A percentile compares a stretch with the other conserved stretches of the same genome.
phyloP scores from a whole-genome alignment of 1,140 invertebrate genomes.

The Bombus waltoni region DNA sequence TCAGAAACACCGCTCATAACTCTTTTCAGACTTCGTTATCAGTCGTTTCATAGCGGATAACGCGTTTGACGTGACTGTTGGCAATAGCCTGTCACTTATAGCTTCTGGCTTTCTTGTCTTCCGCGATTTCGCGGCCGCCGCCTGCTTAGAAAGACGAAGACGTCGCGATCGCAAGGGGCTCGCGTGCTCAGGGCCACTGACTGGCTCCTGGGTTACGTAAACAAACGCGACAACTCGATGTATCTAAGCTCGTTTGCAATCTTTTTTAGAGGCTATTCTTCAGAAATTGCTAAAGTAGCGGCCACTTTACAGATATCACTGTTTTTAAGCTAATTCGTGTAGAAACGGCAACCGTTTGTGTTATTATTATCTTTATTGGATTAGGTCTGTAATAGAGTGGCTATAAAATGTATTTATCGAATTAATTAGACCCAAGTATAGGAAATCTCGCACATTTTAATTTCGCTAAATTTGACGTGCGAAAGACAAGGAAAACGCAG shows the following conservation, averaged over 20 bases:
- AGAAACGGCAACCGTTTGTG: no score
- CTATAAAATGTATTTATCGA: no score
- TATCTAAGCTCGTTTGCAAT: neutral
- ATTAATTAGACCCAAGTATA: no score
- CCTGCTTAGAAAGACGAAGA: neutral
- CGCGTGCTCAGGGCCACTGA: neutral
- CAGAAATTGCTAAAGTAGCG: neutral
- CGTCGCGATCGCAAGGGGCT: neutral
- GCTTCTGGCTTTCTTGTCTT: neutral
- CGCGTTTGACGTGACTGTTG: slow-evolving; percentile 32
- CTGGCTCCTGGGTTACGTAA: neutral
- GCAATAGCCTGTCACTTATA: neutral
- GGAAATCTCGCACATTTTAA: no score
- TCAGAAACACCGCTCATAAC: slow-evolving; percentile 52
- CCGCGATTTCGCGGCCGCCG: neutral
- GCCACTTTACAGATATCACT: neutral
- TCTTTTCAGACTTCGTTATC: slow-evolving; percentile 50
- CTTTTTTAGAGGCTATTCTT: neutral
- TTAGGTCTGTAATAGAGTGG: no score
- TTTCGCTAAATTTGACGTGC: no score
- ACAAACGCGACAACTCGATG: neutral
- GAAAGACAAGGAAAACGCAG: no score
- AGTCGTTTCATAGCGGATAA: slow-evolving; percentile 25
- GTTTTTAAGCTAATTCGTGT: neutral
- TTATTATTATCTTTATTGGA: no score